Evolutionary conservation across 1,140 invertebrate genomes (phyloP).

Genomic region (Mizuhopecten yessoensis): DNA sequence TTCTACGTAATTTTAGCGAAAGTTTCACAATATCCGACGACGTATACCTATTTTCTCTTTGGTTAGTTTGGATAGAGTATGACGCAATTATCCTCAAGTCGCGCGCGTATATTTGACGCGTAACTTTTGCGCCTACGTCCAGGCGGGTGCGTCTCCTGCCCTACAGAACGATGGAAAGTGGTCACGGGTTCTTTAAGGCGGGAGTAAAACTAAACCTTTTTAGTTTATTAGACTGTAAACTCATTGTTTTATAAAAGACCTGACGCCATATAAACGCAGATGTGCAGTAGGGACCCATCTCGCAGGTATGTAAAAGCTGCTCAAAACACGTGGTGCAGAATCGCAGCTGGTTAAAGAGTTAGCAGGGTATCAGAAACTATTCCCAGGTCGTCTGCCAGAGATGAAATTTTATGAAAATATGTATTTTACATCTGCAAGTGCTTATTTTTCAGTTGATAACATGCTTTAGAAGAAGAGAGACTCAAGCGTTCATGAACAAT

Average conservation of each 20-base stretch:
- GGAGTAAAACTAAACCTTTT: slow-evolving; percentile 16
- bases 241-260: slow-evolving; percentile 29
- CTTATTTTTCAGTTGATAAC: slow-evolving; percentile 25
- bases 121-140: slow-evolving; percentile 30
- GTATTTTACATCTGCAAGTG: slow-evolving; percentile 26
- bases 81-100: slow-evolving; percentile 32
- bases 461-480: background rate
- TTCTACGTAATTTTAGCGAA: slow-evolving; percentile 39
- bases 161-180: background rate
- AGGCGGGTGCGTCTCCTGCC: background rate
- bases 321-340: background rate
- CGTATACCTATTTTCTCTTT: slow-evolving; percentile 39
- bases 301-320: background rate
- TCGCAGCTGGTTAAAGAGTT: background rate
- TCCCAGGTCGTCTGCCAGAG: background rate
- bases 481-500: slow-evolving; percentile 1
- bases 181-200: background rate
- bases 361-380: background rate
- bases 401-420: slow-evolving; percentile 36
- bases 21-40: slow-evolving; percentile 19
- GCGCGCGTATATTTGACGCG: slow-evolving; percentile 10
- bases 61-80: background rate
- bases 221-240: background rate
- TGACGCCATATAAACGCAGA: slow-evolving; percentile 20
- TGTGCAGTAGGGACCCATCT: background rate